These are phyloP conservation scores for Hystrix cristata DNA, from an alignment of 2,113 vertebrate genomes.

Conservation along the genomic window DNA sequence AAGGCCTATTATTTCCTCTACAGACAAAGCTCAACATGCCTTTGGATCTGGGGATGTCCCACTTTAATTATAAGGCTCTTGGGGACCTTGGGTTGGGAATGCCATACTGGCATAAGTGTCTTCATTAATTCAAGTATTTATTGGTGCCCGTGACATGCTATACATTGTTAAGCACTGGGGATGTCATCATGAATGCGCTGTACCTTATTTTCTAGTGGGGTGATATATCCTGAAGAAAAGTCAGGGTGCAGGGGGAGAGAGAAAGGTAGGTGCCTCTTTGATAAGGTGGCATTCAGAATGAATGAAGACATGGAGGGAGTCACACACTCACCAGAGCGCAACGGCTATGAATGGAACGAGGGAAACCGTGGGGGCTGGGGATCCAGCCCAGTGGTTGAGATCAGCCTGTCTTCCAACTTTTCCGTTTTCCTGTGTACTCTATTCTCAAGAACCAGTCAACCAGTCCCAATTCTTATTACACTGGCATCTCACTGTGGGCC, in stretches of 20 bases:
- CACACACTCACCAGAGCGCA: neutral
- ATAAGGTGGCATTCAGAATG: neutral
- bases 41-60: neutral
- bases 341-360: neutral
- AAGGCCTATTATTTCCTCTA: neutral
- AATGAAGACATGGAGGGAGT: neutral
- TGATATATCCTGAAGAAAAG: neutral
- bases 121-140: slow-evolving; percentile 21
- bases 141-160: neutral
- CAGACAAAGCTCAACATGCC: neutral
- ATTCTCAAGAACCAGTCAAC: neutral
- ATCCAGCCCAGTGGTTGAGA: neutral
- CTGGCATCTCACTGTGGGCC: neutral
- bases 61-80: neutral
- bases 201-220: neutral
- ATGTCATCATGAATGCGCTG: neutral
- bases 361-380: neutral
- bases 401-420: neutral
- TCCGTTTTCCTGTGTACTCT: neutral
- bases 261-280: neutral
- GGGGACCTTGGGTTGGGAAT: neutral
- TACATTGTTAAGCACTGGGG: neutral
- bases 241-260: neutral
- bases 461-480: neutral
- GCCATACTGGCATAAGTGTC: neutral